Evolutionary conservation across 2,113 vertebrate genomes (phyloP).

Genomic region (Varanus salvator): DNA sequence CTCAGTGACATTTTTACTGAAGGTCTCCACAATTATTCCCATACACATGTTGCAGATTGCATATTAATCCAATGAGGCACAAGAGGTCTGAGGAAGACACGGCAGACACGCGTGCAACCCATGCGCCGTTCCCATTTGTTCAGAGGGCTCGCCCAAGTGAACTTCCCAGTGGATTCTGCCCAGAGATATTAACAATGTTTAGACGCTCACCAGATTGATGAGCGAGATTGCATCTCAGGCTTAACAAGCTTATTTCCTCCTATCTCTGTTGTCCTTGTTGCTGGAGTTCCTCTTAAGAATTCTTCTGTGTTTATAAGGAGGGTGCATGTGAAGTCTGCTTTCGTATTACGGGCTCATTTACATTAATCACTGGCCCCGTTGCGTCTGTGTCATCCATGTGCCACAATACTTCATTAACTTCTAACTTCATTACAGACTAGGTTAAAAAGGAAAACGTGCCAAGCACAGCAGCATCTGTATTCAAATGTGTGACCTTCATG

Average conservation of each 20-base stretch:
- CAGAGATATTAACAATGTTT: slow-evolving; percentile 9
- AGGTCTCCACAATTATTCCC: neutral
- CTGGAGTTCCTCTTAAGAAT: slow-evolving; percentile 18
- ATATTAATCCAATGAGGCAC: neutral
- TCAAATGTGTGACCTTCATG: slow-evolving; percentile 51
- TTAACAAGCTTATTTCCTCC: slow-evolving; percentile 1
- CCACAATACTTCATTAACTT: slow-evolving; percentile 58
- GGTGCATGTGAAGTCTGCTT: neutral
- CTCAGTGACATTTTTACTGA: neutral
- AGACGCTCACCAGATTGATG: neutral
- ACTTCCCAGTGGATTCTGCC: neutral
- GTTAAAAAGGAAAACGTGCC: slow-evolving; percentile 26
- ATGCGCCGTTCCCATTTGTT: neutral
- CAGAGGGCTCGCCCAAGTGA: neutral
- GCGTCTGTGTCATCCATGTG: neutral
- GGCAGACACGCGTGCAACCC: neutral
- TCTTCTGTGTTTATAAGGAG: slow-evolving; percentile 17
- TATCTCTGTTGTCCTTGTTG: neutral
- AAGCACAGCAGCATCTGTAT: slow-evolving; percentile 2
- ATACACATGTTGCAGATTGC: neutral
- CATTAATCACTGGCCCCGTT: neutral
- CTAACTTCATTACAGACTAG: slow-evolving; percentile 51
- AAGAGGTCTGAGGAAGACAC: neutral
- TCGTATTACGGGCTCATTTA: neutral
- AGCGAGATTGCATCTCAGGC: neutral